phyloP scores from a whole-genome alignment of 2,113 vertebrate species.

The Mormyrus lacerda region DNA sequence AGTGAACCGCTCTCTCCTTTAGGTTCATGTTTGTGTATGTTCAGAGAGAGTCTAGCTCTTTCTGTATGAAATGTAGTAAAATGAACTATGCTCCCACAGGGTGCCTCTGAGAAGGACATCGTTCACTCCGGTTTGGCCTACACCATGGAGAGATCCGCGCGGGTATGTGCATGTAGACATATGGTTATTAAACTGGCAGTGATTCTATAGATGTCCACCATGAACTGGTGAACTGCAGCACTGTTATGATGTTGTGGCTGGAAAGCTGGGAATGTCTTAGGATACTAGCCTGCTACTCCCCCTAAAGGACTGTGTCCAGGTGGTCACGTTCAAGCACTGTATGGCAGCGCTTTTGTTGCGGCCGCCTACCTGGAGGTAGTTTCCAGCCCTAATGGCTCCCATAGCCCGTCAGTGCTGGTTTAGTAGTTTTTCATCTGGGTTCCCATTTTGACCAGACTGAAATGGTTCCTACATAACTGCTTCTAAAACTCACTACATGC shows the following conservation, averaged over 20 bases:
- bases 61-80: background rate
- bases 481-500: background rate
- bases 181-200: background rate
- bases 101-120: slow-evolving; percentile 84
- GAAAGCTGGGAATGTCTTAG: background rate
- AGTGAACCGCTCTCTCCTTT: background rate
- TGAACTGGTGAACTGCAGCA: background rate
- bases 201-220: background rate
- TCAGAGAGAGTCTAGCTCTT: background rate
- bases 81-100: slow-evolving; percentile 44
- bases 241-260: background rate
- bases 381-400: background rate
- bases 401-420: background rate
- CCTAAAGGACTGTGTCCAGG: background rate
- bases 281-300: background rate
- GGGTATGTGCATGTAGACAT: slow-evolving; percentile 53
- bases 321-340: background rate
- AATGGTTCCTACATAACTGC: background rate
- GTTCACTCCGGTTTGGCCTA: slow-evolving; percentile 84
- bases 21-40: background rate
- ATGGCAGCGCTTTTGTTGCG: background rate
- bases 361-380: background rate
- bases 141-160: slow-evolving; percentile 82
- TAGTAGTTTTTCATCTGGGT: background rate
- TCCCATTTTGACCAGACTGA: background rate